phyloP scores from a whole-genome alignment of 1,140 invertebrate genomes.

The Zaprionus capensis region DNA sequence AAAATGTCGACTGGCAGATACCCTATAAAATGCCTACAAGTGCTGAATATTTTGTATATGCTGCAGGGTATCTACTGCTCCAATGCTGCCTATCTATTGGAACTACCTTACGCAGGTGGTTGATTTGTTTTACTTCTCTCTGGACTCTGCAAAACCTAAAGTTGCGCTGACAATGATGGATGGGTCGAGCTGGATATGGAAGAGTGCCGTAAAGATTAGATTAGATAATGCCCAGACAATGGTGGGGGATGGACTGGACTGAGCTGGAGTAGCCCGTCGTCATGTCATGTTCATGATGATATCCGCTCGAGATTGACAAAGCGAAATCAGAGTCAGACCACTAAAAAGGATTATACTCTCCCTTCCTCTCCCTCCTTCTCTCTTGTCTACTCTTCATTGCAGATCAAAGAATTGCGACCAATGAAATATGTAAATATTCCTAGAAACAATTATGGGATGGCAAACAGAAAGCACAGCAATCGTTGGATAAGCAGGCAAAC shows the following conservation, averaged over 20 bases:
- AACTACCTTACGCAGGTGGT: neutral
- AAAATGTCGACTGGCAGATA: neutral
- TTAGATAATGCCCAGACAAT: neutral
- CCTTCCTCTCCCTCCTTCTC: neutral
- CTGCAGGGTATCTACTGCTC: neutral
- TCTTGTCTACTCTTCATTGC: too few relatives aligned
- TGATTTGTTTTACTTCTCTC: neutral
- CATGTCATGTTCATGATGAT: slow-evolving; percentile 1
- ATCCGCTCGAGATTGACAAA: neutral
- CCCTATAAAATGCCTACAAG: neutral
- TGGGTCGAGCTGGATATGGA: neutral
- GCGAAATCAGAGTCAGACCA: neutral
- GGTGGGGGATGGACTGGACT: too few relatives aligned
- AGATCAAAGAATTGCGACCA: neutral
- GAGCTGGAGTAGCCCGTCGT: neutral
- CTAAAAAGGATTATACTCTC: neutral
- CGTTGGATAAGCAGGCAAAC: neutral
- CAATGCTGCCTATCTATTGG: neutral
- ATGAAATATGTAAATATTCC: neutral
- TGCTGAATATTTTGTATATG: too few relatives aligned
- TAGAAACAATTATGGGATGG: slow-evolving; percentile 3
- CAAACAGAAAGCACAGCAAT: neutral
- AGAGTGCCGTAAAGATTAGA: slow-evolving; percentile 14
- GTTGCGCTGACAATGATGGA: slow-evolving; percentile 14
- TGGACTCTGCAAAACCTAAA: neutral